Conservation (phyloP, 1,140 invertebrate genomes). For the Vanessa atalanta region DNA sequence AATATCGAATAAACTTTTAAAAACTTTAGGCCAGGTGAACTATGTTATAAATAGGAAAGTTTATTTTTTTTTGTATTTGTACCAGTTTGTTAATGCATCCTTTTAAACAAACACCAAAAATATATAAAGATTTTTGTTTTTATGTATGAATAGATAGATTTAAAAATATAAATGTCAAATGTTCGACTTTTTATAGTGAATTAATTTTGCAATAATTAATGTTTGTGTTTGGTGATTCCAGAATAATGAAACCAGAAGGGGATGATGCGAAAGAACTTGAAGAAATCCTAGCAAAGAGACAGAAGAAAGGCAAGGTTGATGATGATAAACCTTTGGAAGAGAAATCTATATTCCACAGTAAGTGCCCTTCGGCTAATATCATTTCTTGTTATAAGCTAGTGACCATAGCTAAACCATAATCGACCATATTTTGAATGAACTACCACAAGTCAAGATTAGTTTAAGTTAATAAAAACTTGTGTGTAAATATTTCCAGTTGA, state of each 20-base stretch:
- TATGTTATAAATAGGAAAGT: too few species aligned
- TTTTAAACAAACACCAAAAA: too few species aligned
- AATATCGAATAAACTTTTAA: too few species aligned
- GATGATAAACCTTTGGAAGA: constrained; percentile 98
- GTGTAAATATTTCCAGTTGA: constrained; percentile 86
- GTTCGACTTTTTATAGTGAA: too few species aligned
- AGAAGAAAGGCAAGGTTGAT: constrained; percentile 89
- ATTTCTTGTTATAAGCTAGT: background rate
- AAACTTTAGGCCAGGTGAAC: too few species aligned
- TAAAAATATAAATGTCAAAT: too few species aligned
- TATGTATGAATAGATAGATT: too few species aligned
- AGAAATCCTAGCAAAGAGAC: constrained; percentile 96
- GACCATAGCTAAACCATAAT: background rate
- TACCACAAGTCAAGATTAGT: too few species aligned
- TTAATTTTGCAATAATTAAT: background rate
- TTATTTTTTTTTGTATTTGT: too few species aligned
- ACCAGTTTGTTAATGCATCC: too few species aligned
- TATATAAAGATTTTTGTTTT: too few species aligned
- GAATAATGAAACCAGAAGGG: constrained; percentile 92
- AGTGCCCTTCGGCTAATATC: constrained; percentile 53
- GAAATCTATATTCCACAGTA: constrained; percentile 96
- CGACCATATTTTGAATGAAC: too few species aligned
- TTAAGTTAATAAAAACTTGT: background rate
- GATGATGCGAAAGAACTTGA: constrained; percentile 96
- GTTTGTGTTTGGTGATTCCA: constrained; percentile 34